Evolutionary conservation across 1,140 invertebrate species (phyloP), one percentile per base, ranked within the genome.

Genomic region (Drosophila nasuta): DNA sequence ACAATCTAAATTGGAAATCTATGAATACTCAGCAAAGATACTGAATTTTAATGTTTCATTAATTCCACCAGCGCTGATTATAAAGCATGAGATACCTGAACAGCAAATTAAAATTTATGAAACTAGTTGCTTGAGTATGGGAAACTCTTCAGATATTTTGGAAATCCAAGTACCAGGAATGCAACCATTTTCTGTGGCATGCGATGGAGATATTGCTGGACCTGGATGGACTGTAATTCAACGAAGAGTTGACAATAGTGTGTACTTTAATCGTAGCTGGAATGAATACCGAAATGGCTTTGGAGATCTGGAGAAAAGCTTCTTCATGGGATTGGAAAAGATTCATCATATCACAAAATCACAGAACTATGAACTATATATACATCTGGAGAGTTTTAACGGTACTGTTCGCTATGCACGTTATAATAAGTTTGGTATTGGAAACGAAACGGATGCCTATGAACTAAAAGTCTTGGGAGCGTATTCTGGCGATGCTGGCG

Each of bases 251-350:
- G 57, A 62, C 13, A 33, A 28, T 1, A 11, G 10, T 11, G 57
- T 48, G 4, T 49, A 74, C 41, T 74, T 74, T 6, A 69, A 74
- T 48, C 56, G 71, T 0, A 33, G 11, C 20, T 74, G 71, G 71
- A 25, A 15, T 0, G 71, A 69, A 30, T 74, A 74, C 56, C 33
- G 51, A 1, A n/a, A n/a, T 48, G 71, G 71, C 0, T 74, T 69
- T 15, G 71, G 71, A 2, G 49, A 69, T 25, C 65, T 74, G 0
- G 15, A 57, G 2, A 57, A 57, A 2, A 74, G 41, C 8, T 41
- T 56, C 3, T 74, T 74, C 5, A 49, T 74, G 41, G 71, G 71
- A 2, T 41, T 74, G 20, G 71, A 74, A 5, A 74, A 74, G 43
- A 15, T 74, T 1, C 20, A 69, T 43, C 38, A 28, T 3, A 74